phyloP scores from a whole-genome alignment of 2,888 invertebrate species.

The Melanargia galathea region DNA sequence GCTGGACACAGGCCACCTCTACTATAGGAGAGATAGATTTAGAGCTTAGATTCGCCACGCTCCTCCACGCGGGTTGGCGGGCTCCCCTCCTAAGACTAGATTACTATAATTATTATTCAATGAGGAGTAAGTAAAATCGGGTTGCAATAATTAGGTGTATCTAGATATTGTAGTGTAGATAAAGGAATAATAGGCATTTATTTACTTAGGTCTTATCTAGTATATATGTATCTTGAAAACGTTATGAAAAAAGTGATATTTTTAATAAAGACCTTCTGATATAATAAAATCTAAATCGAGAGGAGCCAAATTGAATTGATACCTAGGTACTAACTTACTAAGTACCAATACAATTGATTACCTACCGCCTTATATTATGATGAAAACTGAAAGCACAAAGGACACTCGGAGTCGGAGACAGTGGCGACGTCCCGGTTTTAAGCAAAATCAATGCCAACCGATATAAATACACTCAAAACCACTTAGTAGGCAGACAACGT shows the following conservation, averaged over 20 bases:
- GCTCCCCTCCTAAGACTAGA: no score
- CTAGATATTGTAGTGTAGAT: no score
- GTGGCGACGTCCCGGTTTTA: background rate
- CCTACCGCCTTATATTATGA: background rate
- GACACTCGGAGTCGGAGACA: background rate
- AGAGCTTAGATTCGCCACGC: no score
- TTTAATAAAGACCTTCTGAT: no score
- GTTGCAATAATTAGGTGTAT: conserved; percentile 2
- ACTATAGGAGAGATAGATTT: no score
- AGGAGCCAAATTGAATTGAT: background rate
- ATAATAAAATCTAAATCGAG: no score
- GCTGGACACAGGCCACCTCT: no score
- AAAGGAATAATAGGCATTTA: no score
- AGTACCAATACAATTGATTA: conserved; percentile 6
- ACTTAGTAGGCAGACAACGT: conserved; percentile 74
- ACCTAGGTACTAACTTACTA: no score
- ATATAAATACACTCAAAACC: conserved; percentile 45
- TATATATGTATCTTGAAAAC: conserved; percentile 3
- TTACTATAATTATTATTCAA: no score
- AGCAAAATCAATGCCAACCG: conserved; percentile 12
- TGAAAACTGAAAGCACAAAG: conserved; percentile 1
- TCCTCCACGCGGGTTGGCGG: no score
- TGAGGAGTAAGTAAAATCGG: conserved; percentile 20
- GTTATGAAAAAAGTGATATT: background rate
- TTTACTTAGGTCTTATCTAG: no score